Evolutionary conservation across 2,888 invertebrate genomes (phyloP).

Genomic region (Hypomecis punctinalis): DNA sequence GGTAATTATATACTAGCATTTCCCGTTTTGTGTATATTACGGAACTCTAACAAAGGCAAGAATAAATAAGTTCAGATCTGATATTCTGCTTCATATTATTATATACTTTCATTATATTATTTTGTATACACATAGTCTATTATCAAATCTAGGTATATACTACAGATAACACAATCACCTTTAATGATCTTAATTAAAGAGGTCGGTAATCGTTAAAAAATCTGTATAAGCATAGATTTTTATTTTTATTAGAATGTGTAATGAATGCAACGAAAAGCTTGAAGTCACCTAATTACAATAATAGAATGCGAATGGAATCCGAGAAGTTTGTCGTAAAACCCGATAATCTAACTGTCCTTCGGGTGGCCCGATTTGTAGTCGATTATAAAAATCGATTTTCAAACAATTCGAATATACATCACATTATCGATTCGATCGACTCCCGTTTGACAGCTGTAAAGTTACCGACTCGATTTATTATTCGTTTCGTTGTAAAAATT

Average conservation of each 20-base stretch:
- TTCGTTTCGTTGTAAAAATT: constrained; percentile 55
- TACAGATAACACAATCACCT: no score
- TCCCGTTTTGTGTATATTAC: no score
- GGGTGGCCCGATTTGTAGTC: constrained; percentile 67
- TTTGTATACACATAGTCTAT: no score
- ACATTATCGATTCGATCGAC: constrained; percentile 65
- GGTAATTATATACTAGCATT: no score
- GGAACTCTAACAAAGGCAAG: no score
- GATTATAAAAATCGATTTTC: constrained; percentile 69
- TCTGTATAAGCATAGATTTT: no score
- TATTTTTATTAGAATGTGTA: not conserved
- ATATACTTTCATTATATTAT: no score
- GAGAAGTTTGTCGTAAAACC: constrained; percentile 55
- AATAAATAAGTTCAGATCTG: no score
- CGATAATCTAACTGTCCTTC: constrained; percentile 51
- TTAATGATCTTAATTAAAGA: no score
- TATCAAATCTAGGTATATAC: no score
- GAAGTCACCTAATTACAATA: constrained; percentile 47
- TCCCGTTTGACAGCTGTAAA: constrained; percentile 70
- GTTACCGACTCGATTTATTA: constrained; percentile 70
- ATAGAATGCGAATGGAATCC: constrained; percentile 60
- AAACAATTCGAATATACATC: constrained; percentile 61
- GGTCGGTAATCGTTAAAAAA: no score
- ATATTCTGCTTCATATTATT: no score
- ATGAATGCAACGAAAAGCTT: constrained; percentile 25